phyloP scores from a whole-genome alignment of 1,140 invertebrate species.

The Battus philenor region DNA sequence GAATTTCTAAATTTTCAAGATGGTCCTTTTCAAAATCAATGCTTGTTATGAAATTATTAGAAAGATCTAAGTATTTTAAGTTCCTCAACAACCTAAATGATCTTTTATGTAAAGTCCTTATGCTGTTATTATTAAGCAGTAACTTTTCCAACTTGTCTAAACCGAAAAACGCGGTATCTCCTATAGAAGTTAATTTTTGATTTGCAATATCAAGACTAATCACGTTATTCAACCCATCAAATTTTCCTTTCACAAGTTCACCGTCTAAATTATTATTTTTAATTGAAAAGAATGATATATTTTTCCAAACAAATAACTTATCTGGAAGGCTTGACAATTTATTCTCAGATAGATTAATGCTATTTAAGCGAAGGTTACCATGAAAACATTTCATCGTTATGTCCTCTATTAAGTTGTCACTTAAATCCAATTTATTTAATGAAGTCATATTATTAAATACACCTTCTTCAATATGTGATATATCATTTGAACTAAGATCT shows the following conservation, averaged over 20 bases:
- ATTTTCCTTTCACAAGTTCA: slow-evolving; percentile 30
- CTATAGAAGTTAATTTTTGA: slow-evolving; percentile 33
- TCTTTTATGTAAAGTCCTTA: slow-evolving; percentile 27
- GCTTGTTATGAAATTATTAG: slow-evolving; percentile 33
- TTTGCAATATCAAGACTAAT: slow-evolving; percentile 31
- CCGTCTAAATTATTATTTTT: slow-evolving; percentile 35
- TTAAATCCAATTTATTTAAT: slow-evolving; percentile 32
- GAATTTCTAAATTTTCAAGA: slow-evolving; percentile 24
- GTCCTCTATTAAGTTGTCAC: slow-evolving; percentile 28
- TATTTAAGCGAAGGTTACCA: slow-evolving; percentile 17
- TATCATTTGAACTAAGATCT: slow-evolving; percentile 34
- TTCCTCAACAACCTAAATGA: slow-evolving; percentile 32
- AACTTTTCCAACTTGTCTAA: slow-evolving; percentile 25
- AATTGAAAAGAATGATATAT: slow-evolving; percentile 30
- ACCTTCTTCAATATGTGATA: slow-evolving; percentile 27
- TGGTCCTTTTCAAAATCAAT: slow-evolving; percentile 36
- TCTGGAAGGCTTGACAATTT: slow-evolving; percentile 29
- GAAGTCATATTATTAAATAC: slow-evolving; percentile 26
- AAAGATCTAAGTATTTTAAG: slow-evolving; percentile 37
- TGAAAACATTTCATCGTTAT: slow-evolving; percentile 31
- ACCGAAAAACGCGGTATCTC: slow-evolving; percentile 39
- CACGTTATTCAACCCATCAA: slow-evolving; percentile 36
- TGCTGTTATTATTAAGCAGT: slow-evolving; percentile 39
- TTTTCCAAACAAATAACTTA: slow-evolving; percentile 34
- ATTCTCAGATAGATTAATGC: slow-evolving; percentile 37